Conservation (phyloP, 2,113 vertebrate species). For the Opisthocomus hoazin region DNA sequence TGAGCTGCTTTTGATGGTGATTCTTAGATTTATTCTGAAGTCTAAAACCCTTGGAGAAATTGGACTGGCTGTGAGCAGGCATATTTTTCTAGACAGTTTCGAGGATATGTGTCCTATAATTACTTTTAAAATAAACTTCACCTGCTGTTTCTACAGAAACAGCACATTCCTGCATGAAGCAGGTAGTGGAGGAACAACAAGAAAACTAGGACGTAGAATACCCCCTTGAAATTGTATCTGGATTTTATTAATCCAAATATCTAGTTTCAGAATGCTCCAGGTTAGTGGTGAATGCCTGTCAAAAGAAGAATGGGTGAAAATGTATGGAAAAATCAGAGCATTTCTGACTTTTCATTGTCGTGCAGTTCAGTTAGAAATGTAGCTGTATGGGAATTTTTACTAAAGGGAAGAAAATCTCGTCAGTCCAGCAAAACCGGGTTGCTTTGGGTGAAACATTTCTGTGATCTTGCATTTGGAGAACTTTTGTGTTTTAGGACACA, state of each 20-base stretch:
- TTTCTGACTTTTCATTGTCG: background rate
- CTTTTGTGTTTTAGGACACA: background rate
- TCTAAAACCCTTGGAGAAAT: conserved; percentile 9
- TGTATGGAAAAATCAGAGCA: background rate
- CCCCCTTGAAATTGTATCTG: background rate
- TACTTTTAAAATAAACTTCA: conserved; percentile 5
- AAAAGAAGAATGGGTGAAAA: background rate
- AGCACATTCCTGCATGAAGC: background rate
- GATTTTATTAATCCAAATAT: background rate
- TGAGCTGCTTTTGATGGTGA: conserved; percentile 18
- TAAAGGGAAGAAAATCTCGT: background rate
- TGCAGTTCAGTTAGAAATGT: background rate
- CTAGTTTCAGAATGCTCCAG: background rate
- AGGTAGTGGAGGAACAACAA: background rate
- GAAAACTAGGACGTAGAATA: background rate
- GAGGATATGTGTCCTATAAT: background rate
- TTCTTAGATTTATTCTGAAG: conserved; percentile 29
- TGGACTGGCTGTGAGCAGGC: background rate
- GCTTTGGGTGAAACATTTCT: background rate
- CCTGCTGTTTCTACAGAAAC: background rate
- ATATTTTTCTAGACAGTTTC: conserved; percentile 6
- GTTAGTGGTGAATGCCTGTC: background rate
- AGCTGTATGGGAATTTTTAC: background rate
- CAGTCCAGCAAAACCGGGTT: background rate
- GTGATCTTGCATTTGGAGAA: background rate